phyloP scores from a whole-genome alignment of 2,113 vertebrate genomes.

The Melanotaenia duboulayi region DNA sequence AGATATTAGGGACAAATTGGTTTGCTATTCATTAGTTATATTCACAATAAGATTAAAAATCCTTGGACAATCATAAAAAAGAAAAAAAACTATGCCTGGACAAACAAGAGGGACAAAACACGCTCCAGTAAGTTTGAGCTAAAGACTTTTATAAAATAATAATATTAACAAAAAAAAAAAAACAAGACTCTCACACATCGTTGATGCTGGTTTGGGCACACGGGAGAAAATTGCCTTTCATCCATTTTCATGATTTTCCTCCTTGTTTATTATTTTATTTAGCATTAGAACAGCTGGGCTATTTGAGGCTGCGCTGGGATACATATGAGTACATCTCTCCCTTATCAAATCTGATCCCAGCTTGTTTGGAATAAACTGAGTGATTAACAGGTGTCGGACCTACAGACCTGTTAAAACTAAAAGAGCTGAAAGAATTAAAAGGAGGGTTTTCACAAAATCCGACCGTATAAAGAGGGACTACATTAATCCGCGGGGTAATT shows the following conservation, averaged over 20 bases:
- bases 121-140: constrained; percentile 82
- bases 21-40: constrained; percentile 91
- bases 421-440: constrained; percentile 55
- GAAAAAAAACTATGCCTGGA: constrained; percentile 64
- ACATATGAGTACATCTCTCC: constrained; percentile 29
- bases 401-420: constrained; percentile 75
- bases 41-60: constrained; percentile 90
- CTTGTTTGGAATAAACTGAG: constrained; percentile 83
- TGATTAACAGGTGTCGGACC: constrained; percentile 84
- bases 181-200: constrained; percentile 75
- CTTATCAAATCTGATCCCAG: constrained; percentile 46
- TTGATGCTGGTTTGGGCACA: constrained; percentile 70
- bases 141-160: constrained; percentile 38
- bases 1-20: constrained; percentile 88
- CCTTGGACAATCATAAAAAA: constrained; percentile 86
- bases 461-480: constrained; percentile 75
- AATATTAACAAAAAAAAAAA: constrained; percentile 26
- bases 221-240: constrained; percentile 83
- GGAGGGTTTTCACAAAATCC: constrained; percentile 70
- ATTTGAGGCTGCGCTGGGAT: constrained; percentile 20
- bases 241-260: constrained; percentile 12
- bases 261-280: constrained; percentile 10
- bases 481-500: constrained; percentile 92
- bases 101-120: constrained; percentile 72
- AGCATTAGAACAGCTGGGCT: constrained; percentile 82